phyloP scores from a whole-genome alignment of 2,888 invertebrate species.

The Hesperia comma region DNA sequence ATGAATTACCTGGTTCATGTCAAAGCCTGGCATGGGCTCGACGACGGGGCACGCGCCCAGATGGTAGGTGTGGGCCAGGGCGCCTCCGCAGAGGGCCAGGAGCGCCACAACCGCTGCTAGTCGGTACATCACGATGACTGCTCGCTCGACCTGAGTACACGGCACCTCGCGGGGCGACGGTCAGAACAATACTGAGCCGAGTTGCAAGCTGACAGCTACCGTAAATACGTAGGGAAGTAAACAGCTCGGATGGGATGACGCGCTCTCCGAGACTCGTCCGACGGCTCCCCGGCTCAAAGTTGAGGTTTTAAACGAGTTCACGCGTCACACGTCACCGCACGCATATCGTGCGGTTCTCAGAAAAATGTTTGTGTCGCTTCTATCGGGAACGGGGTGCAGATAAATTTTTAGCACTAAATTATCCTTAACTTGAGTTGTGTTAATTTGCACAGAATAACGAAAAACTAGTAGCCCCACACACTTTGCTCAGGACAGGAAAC shows the following conservation, averaged over 20 bases:
- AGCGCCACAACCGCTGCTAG: slow-evolving; percentile 51
- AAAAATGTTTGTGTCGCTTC: slow-evolving; percentile 17
- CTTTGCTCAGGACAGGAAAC: too few species aligned
- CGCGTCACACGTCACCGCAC: not conserved
- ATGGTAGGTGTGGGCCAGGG: slow-evolving; percentile 87
- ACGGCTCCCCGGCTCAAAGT: not conserved
- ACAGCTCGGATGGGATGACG: not conserved
- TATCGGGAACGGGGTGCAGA: not conserved
- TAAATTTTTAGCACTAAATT: not conserved
- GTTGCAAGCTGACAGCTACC: too few species aligned
- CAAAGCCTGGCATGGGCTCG: slow-evolving; percentile 88
- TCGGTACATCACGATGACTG: slow-evolving; percentile 52
- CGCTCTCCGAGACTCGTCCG: not conserved
- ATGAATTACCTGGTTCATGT: slow-evolving; percentile 87
- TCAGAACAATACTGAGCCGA: slow-evolving; percentile 2
- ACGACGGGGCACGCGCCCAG: slow-evolving; percentile 89
- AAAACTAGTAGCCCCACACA: too few species aligned
- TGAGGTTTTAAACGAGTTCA: slow-evolving; percentile 23
- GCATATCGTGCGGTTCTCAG: slow-evolving; percentile 9
- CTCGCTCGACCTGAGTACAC: not conserved
- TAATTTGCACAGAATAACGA: too few species aligned
- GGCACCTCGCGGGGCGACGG: not conserved
- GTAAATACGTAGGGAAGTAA: not conserved
- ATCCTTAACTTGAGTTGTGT: too few species aligned
- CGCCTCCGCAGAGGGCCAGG: slow-evolving; percentile 61